Evolutionary conservation across 2,797 vertebrate genomes (phyloP), one percentile per base, ranked within the genome.

Genomic region (Botia kubotai): DNA sequence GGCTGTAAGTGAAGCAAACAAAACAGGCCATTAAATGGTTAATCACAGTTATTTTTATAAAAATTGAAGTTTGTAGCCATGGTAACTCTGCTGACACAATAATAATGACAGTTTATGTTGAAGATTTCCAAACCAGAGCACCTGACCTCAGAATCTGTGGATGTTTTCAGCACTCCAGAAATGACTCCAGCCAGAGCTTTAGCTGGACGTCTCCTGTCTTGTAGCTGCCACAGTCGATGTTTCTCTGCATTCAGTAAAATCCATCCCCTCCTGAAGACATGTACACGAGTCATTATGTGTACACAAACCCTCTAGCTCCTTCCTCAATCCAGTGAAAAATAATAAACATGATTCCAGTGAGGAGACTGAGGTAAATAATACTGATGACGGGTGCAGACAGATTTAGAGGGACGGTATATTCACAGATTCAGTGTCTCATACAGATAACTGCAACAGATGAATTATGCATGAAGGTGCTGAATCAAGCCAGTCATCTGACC

Each of bases 321-420:
- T 60, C 86, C 83, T 72, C 11, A 86, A 81, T 88, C 86, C 87
- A 88, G 68, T 90, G 88, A 91, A 26, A 26, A 26, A 90, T 90
- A 89, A 89, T 87, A 89, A 88, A 75, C 85, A 84, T 68, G 71
- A 89, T 87, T 82, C 74, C 84, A 69, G 65, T 72, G 66, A 85
- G 55, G 39, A n/a, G 67, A 75, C 74, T 57, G n/a, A 65, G 53
- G 82, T 74, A 60, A 86, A 78, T 85, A 83, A 85, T 76, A 52
- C 84, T 14, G 57, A 75, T 70, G 23, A 83, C 26, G 77, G 29
- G 83, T 83, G 53, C 50, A 6, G 48, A 83, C 1, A 26, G 23
- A 26, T 26, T 84, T 70, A 62, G 79, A 68, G 75, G 85, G 79
- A 81, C 88, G 83, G 83, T 84, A 77, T 79, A 87, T 89, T 87